phyloP scores from a whole-genome alignment of 2,113 vertebrate species.

The Nothoprocta perdicaria region DNA sequence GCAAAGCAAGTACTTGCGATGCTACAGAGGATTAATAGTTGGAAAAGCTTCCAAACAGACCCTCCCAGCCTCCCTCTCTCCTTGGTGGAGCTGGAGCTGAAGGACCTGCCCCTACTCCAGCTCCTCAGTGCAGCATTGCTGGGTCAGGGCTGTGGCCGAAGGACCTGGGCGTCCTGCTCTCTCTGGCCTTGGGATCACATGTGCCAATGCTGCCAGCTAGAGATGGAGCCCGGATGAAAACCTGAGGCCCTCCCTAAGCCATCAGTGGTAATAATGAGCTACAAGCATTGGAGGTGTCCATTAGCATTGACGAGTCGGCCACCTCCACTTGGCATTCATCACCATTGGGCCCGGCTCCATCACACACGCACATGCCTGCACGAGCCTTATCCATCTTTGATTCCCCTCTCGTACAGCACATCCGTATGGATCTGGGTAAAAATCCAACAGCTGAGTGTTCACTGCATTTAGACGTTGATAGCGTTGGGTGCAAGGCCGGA shows the following conservation, averaged over 20 bases:
- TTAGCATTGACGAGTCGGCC: not conserved
- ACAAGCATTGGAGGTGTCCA: not conserved
- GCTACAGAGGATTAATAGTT: not conserved
- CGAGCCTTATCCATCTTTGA: not conserved
- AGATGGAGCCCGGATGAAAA: not conserved
- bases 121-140: not conserved
- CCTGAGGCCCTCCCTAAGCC: not conserved
- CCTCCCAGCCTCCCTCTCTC: rapidly evolving
- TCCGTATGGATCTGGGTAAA: rapidly evolving
- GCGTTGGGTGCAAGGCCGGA: not conserved
- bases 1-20: not conserved
- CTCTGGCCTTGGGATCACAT: not conserved
- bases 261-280: not conserved
- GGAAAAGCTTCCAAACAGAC: not conserved
- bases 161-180: not conserved
- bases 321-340: not conserved
- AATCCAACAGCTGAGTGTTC: not conserved
- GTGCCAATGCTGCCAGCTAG: not conserved
- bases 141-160: not conserved
- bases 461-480: not conserved
- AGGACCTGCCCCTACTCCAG: not conserved
- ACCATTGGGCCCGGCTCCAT: not conserved
- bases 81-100: rapidly evolving
- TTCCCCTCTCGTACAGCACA: not conserved
- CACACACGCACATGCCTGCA: not conserved